Evolutionary conservation across 2,797 vertebrate species (phyloP).

Genomic region (Carapus acus): DNA sequence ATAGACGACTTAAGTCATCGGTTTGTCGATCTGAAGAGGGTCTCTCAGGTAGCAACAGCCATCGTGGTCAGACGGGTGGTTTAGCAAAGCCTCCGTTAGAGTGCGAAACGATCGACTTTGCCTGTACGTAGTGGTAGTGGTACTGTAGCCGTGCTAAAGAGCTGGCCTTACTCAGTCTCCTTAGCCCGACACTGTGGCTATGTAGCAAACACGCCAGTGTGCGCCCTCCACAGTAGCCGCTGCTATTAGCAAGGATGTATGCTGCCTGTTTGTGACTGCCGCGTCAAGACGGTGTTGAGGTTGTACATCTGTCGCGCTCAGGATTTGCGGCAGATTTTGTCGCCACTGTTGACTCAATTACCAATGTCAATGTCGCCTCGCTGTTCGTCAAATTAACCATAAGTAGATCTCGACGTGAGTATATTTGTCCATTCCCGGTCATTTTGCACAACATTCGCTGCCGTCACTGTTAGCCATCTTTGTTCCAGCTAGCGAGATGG

Average conservation of each 20-base stretch:
- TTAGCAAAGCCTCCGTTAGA: constrained; percentile 43
- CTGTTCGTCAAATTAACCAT: not conserved
- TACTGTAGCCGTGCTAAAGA: constrained; percentile 46
- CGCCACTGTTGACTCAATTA: too few species aligned
- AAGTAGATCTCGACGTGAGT: constrained; percentile 26
- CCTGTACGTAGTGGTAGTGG: not conserved
- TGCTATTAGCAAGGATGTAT: constrained; percentile 55
- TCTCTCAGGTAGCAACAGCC: not conserved
- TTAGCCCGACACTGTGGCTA: constrained; percentile 68
- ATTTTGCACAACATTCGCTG: constrained; percentile 51
- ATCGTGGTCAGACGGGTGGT: constrained; percentile 37
- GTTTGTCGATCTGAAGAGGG: not conserved
- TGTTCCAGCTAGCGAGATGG: constrained; percentile 57
- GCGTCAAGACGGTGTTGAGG: constrained; percentile 34
- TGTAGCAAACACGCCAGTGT: constrained; percentile 62
- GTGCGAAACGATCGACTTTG: constrained; percentile 16
- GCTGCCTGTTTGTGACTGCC: constrained; percentile 37
- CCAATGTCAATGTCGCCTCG: too few species aligned
- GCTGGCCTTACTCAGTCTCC: constrained; percentile 56
- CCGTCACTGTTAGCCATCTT: constrained; percentile 63
- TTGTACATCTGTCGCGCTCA: constrained; percentile 6
- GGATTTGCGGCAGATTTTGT: too few species aligned
- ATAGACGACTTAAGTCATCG: not conserved
- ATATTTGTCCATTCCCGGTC: constrained; percentile 66
- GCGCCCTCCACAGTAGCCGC: constrained; percentile 52